Evolutionary conservation across 2,113 vertebrate genomes (phyloP).

Genomic region (Daboia siamensis): DNA sequence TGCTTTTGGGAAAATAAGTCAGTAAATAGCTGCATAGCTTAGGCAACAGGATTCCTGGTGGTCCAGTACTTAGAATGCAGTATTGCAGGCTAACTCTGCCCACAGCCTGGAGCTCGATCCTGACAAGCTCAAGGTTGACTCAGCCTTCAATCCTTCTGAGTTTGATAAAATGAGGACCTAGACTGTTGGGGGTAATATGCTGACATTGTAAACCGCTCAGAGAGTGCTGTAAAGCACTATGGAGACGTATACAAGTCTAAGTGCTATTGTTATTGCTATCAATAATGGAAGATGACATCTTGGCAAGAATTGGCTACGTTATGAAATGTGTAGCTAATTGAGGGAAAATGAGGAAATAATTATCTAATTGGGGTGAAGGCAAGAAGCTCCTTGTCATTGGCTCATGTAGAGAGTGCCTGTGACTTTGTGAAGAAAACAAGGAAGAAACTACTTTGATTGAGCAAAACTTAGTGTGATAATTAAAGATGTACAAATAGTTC

Average conservation of each 20-base stretch:
- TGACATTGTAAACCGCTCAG: not conserved
- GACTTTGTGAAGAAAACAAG: not conserved
- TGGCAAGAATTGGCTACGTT: not conserved
- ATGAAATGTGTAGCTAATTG: not conserved
- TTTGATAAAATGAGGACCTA: not conserved
- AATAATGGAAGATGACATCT: not conserved
- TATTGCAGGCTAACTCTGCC: not conserved
- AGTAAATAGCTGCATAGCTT: not conserved
- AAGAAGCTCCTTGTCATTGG: not conserved
- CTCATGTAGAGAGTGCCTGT: not conserved
- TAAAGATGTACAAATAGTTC: not conserved
- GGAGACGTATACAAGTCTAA: not conserved
- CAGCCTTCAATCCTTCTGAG: not conserved
- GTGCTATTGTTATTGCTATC: not conserved
- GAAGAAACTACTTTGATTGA: not conserved
- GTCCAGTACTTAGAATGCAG: not conserved
- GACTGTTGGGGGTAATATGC: not conserved
- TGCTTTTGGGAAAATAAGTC: not conserved
- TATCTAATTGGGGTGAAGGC: not conserved
- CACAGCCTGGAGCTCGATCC: not conserved
- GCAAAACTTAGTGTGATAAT: not conserved
- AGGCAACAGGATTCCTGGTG: not conserved
- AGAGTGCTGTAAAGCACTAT: not conserved
- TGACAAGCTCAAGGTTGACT: not conserved
- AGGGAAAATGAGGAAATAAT: not conserved